These are phyloP conservation scores for Nephila pilipes DNA, from an alignment of 1,140 invertebrate species.

Conservation along the genomic window DNA sequence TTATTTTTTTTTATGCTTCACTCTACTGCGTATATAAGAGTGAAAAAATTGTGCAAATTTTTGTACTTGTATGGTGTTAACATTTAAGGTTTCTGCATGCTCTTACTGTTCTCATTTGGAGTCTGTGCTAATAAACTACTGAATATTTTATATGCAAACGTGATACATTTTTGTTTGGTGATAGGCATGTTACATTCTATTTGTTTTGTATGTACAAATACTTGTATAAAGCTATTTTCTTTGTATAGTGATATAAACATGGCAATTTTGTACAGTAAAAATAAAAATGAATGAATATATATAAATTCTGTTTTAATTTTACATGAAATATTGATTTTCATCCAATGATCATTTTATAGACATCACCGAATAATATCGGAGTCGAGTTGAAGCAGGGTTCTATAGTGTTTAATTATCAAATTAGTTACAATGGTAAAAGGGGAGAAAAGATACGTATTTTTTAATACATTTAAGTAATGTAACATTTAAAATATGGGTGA, in stretches of 20 bases:
- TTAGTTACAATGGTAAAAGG: too few relatives aligned
- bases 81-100: neutral
- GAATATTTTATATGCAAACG: constrained; percentile 33
- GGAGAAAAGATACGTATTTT: too few relatives aligned
- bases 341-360: too few relatives aligned
- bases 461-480: too few relatives aligned
- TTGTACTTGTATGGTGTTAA: neutral
- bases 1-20: neutral
- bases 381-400: too few relatives aligned
- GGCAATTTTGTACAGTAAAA: constrained; percentile 75
- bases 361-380: too few relatives aligned
- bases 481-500: too few relatives aligned
- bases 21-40: neutral
- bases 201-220: constrained; percentile 66
- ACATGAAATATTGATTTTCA: too few relatives aligned
- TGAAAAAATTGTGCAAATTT: neutral
- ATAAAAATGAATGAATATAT: constrained; percentile 28
- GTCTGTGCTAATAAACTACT: constrained; percentile 51
- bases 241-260: constrained; percentile 72
- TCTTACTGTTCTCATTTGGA: constrained; percentile 26
- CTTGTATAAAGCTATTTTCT: constrained; percentile 77
- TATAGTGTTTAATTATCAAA: too few relatives aligned
- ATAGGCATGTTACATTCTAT: constrained; percentile 46
- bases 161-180: constrained; percentile 49
- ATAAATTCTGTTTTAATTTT: neutral